Evolutionary conservation across 1,140 invertebrate genomes (phyloP).

Genomic region (Anastrepha obliqua): DNA sequence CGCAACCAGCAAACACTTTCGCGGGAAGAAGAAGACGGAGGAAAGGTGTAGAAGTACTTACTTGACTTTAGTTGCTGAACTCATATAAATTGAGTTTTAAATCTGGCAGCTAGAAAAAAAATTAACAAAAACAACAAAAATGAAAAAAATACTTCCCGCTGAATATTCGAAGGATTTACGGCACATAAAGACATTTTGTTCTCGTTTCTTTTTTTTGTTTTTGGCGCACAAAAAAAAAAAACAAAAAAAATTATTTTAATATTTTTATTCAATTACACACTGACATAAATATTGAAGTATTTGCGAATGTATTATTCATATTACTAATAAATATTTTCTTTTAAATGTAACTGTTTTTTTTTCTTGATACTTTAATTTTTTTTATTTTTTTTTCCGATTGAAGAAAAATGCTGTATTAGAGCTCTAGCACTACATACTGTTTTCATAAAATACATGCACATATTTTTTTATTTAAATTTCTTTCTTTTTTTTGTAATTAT

Average conservation of each 20-base stretch:
- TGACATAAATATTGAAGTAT: slow-evolving; percentile 39
- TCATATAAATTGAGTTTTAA: neutral
- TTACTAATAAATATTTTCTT: slow-evolving; percentile 50
- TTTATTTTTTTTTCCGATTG: slow-evolving; percentile 1
- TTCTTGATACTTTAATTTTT: neutral
- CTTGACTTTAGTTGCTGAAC: slow-evolving; percentile 44
- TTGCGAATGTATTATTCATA: slow-evolving; percentile 53
- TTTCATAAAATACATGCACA: neutral
- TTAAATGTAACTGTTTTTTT: slow-evolving; percentile 6
- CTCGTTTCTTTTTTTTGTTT: neutral
- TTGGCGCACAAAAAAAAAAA: slow-evolving; percentile 44
- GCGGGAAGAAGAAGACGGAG: neutral
- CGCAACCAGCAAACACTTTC: neutral
- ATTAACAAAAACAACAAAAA: slow-evolving; percentile 57
- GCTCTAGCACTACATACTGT: slow-evolving; percentile 38
- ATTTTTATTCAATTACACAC: slow-evolving; percentile 48
- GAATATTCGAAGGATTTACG: slow-evolving; percentile 41
- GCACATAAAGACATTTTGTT: slow-evolving; percentile 14
- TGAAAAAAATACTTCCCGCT: slow-evolving; percentile 57
- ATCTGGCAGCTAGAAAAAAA: slow-evolving; percentile 50
- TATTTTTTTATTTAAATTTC: neutral
- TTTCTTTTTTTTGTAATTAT: no score
- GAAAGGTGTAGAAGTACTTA: slow-evolving; percentile 26
- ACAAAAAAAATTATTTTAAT: slow-evolving; percentile 47
- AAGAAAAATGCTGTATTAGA: slow-evolving; percentile 37